Evolutionary conservation across 1,140 invertebrate genomes (phyloP), one percentile per base, ranked within the genome.

Genomic region (Penaeus chinensis): DNA sequence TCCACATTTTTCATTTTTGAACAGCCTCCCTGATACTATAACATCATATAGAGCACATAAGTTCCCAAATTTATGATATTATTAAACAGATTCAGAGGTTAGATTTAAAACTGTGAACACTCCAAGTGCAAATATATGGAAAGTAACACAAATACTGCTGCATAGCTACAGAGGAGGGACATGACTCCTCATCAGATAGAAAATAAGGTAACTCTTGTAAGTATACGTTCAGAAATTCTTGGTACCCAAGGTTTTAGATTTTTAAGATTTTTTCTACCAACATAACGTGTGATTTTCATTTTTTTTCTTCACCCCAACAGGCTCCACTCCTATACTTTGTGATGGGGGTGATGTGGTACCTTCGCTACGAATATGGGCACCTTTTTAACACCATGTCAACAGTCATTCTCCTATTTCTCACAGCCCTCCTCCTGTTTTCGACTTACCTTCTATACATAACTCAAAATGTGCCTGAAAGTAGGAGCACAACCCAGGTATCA

Each of bases 361-460:
- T 89, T 62, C 85, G 89, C 47, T 89, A 84, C 60, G 86, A 89
- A 65, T 87, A 89, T 63, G 80, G 85, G 20, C 86, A 89, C 47
- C 82, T 89, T 32, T 89, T 89, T 85, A 87, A 87, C 60, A 87
- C 89, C 32, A 87, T 89, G 82, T 89, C 89, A 24, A 89, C 89
- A 24, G 71, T 89, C 76, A 87, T 89, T 78, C 85, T 89, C 19
- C 85, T 89, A 4, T 89, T 89, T 47, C 82, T 89, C 42, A 89
- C 89, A 19, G 86, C 86, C 37, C 85, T 89, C 27, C 87, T 90
- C 2, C 47, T 90, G 20, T 80, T 90, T 74, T 87, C 85, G 47
- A 87, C 85, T 22, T 87, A 87, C 85, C 85, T 87, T 32, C 71
- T 87, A 11, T 87, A 87, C 80, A 74, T 87, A 65, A 82, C 85